phyloP scores from a whole-genome alignment of 2,113 vertebrate species.

The Sander vitreus region DNA sequence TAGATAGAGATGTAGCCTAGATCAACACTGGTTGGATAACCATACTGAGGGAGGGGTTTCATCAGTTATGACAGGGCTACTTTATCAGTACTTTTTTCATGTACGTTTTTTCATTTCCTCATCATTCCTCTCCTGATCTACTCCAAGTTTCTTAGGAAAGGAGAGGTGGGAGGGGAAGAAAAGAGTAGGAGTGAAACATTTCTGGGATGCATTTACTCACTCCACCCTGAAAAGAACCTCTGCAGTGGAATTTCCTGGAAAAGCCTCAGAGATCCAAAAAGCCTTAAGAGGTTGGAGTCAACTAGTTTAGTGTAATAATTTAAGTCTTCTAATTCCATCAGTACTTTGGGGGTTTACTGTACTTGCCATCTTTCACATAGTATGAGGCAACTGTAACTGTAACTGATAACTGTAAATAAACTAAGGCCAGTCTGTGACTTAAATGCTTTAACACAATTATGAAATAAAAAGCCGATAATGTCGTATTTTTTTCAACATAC shows the following conservation, averaged over 20 bases:
- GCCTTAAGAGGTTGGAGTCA: not conserved
- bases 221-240: not conserved
- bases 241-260: not conserved
- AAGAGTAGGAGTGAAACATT: not conserved
- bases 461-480: not conserved
- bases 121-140: not conserved
- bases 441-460: not conserved
- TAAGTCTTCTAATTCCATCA: not conserved
- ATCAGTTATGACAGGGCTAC: not conserved
- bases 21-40: too few relatives aligned
- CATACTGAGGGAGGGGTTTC: not conserved
- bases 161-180: not conserved
- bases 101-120: not conserved
- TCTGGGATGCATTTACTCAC: not conserved
- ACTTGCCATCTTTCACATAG: not conserved
- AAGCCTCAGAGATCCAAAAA: not conserved
- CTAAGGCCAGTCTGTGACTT: not conserved
- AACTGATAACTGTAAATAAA: not conserved
- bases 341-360: not conserved
- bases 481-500: too few relatives aligned
- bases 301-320: accelerated
- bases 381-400: too few relatives aligned
- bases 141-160: not conserved
- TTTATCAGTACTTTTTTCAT: not conserved
- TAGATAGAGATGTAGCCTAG: too few relatives aligned